phyloP scores from a whole-genome alignment of 2,888 invertebrate genomes.

The Atherix ibis region DNA sequence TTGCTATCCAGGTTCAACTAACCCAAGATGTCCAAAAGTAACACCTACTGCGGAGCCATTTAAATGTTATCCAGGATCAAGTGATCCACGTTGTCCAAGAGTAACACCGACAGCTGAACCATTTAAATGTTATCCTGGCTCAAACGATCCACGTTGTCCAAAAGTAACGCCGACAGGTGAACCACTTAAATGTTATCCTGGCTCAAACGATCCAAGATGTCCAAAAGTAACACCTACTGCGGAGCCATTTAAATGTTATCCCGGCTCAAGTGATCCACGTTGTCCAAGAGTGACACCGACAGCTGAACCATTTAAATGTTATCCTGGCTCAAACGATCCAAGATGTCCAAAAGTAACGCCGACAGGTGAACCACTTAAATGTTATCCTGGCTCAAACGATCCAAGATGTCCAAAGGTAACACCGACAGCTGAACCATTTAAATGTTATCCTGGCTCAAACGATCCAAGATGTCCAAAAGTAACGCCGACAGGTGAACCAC shows the following conservation, averaged over 20 bases:
- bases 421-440: constrained; percentile 13
- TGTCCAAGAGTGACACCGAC: constrained; percentile 17
- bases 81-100: constrained; percentile 23
- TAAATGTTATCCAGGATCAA: constrained; percentile 25
- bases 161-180: constrained; percentile 2
- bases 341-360: constrained; percentile 15
- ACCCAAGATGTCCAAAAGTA: constrained; percentile 19
- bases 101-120: constrained; percentile 8
- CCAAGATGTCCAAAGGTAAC: constrained; percentile 19
- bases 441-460: constrained; percentile 7
- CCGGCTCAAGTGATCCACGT: constrained; percentile 22
- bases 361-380: constrained; percentile 11
- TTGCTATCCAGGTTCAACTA: constrained; percentile 26
- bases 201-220: constrained; percentile 18
- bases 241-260: constrained; percentile 12
- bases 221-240: constrained; percentile 16
- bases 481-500: constrained; percentile 14
- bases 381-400: constrained; percentile 21
- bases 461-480: constrained; percentile 23
- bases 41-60: constrained; percentile 15
- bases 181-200: constrained; percentile 19
- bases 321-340: constrained; percentile 22
- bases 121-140: constrained; percentile 19
- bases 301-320: constrained; percentile 12
- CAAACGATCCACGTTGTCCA: constrained; percentile 25